phyloP scores from a whole-genome alignment of 2,888 invertebrate species.

The Gasteruption jaculator region DNA sequence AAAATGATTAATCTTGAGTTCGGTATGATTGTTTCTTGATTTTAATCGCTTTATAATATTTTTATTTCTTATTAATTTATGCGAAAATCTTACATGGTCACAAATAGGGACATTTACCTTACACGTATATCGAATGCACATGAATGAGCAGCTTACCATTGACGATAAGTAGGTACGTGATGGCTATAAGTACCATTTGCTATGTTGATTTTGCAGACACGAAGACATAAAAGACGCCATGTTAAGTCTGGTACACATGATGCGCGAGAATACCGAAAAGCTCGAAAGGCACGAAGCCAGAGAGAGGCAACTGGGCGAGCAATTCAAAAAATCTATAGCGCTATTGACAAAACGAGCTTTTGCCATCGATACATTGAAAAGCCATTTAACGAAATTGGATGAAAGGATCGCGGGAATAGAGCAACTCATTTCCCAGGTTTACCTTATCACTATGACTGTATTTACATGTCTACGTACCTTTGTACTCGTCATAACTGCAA shows the following conservation, averaged over 20 bases:
- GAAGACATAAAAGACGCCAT: conserved; percentile 69
- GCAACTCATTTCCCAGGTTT: conserved; percentile 67
- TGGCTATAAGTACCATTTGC: neutral
- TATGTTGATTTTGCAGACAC: conserved; percentile 29
- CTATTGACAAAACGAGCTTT: conserved; percentile 64
- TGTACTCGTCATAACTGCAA: neutral
- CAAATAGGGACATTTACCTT: no score
- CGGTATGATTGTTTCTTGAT: no score
- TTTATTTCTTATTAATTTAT: no score
- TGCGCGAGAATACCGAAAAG: conserved; percentile 75
- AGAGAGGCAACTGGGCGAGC: conserved; percentile 74
- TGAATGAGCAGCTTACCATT: no score
- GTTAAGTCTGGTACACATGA: conserved; percentile 74
- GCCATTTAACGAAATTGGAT: conserved; percentile 68
- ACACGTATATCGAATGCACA: no score
- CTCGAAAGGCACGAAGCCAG: conserved; percentile 79
- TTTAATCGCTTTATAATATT: no score
- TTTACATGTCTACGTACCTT: neutral
- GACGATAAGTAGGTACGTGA: conserved; percentile 1
- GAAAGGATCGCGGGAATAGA: conserved; percentile 74
- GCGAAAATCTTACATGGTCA: no score
- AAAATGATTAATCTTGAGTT: no score
- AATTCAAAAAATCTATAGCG: conserved; percentile 69
- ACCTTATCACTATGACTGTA: conserved; percentile 5
- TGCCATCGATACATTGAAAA: conserved; percentile 60